phyloP scores from a whole-genome alignment of 2,888 invertebrate species.

The Brenthis ino region DNA sequence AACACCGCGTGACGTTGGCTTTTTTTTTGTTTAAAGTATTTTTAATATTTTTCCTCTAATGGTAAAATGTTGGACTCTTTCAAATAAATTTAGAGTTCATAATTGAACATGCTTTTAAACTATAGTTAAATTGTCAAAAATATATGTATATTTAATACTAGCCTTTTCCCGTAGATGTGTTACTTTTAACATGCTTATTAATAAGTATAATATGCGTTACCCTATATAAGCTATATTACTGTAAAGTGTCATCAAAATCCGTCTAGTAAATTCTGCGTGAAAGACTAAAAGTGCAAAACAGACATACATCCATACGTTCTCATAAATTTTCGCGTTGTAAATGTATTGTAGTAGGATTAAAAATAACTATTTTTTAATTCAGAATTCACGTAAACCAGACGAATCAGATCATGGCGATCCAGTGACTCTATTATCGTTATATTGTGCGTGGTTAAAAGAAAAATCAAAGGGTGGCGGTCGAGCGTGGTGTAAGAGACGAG shows the following conservation, averaged over 20 bases:
- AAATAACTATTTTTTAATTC: background rate
- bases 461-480: slow-evolving; percentile 84
- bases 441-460: slow-evolving; percentile 93
- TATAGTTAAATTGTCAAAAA: too few relatives aligned
- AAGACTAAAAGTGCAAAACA: too few relatives aligned
- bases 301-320: too few relatives aligned
- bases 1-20: slow-evolving; percentile 48
- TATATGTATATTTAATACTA: too few relatives aligned
- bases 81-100: background rate
- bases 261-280: too few relatives aligned
- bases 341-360: background rate
- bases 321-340: too few relatives aligned
- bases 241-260: too few relatives aligned
- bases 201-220: too few relatives aligned
- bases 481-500: slow-evolving; percentile 94
- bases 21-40: slow-evolving; percentile 9
- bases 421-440: slow-evolving; percentile 92
- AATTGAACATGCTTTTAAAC: background rate
- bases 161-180: too few relatives aligned
- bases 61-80: too few relatives aligned
- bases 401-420: slow-evolving; percentile 98
- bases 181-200: too few relatives aligned
- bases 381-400: slow-evolving; percentile 88
- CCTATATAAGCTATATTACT: too few relatives aligned
- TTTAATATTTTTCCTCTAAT: background rate